Percentiles rank a stretch among this genome's conserved stretches.
Evolutionary conservation across 2,888 invertebrate genomes (phyloP).

Genomic region (Oscheius sp.): DNA sequence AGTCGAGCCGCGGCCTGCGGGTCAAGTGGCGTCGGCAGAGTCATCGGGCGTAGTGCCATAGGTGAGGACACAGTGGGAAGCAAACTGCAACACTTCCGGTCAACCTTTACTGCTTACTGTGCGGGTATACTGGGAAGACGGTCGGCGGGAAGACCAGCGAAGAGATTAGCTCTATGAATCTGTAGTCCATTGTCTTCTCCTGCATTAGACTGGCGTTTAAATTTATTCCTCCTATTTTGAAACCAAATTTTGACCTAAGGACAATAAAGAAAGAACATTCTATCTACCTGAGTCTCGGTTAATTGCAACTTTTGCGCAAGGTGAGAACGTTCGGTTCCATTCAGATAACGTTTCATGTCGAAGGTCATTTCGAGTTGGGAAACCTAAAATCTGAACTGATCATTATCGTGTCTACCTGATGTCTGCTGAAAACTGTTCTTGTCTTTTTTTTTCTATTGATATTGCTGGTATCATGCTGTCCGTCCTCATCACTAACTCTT

Average conservation of each 20-base stretch:
- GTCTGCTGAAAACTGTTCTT: conserved; percentile 66
- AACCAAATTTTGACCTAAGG: conserved; percentile 69
- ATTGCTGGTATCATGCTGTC: conserved; percentile 35
- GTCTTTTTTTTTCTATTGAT: conserved; percentile 66
- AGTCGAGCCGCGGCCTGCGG: conserved; percentile 43
- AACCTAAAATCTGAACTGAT: conserved; percentile 44
- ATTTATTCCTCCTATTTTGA: conserved; percentile 67
- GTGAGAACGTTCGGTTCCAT: conserved; percentile 57
- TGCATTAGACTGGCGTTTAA: conserved; percentile 54
- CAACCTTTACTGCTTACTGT: background rate
- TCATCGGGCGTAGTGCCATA: conserved; percentile 23
- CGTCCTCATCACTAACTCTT: conserved; percentile 53
- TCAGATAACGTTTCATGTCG: conserved; percentile 61
- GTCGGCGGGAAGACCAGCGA: conserved; percentile 16
- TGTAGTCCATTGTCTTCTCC: conserved; percentile 48
- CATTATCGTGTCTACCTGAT: conserved; percentile 43
- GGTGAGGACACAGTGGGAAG: conserved; percentile 28
- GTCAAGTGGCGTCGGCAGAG: conserved; percentile 35
- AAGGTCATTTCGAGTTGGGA: conserved; percentile 64
- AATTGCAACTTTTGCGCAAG: conserved; percentile 60
- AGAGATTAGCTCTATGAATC: conserved; percentile 41
- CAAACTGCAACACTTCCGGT: conserved; percentile 15
- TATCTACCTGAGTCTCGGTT: conserved; percentile 64
- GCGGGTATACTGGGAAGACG: conserved; percentile 10
- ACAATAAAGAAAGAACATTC: background rate